phyloP scores from a whole-genome alignment of 2,888 invertebrate species.

The Acleris laterana region DNA sequence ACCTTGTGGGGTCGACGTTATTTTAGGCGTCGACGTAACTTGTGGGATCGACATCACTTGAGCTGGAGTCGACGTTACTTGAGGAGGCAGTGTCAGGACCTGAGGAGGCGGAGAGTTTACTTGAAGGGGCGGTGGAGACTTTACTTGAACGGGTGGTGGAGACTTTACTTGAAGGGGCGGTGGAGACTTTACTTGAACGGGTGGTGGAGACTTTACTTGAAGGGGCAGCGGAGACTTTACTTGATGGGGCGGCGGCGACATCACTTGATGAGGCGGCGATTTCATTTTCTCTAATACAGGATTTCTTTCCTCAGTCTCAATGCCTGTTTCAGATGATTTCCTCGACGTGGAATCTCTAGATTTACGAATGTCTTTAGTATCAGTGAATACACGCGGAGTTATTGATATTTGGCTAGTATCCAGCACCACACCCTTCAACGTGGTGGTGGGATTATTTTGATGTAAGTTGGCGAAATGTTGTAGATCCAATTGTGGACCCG shows the following conservation, averaged over 20 bases:
- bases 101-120: no score
- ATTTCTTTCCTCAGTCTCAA: slow-evolving; percentile 64
- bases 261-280: slow-evolving; percentile 59
- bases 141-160: no score
- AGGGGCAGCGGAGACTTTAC: slow-evolving; percentile 54
- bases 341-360: slow-evolving; percentile 65
- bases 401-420: slow-evolving; percentile 77
- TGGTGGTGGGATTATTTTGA: slow-evolving; percentile 59
- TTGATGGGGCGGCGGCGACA: slow-evolving; percentile 55
- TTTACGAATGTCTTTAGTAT: slow-evolving; percentile 57
- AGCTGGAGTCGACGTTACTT: neutral
- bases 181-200: no score
- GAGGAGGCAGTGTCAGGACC: neutral
- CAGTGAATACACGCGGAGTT: slow-evolving; percentile 62
- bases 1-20: neutral
- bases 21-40: neutral
- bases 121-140: no score
- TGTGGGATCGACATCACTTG: neutral
- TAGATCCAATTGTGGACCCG: slow-evolving; percentile 62
- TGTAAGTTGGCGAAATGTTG: slow-evolving; percentile 74
- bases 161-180: no score
- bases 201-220: no score
- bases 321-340: slow-evolving; percentile 66
- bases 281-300: slow-evolving; percentile 68
- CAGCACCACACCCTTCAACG: slow-evolving; percentile 58